Evolutionary conservation across 2,888 invertebrate species (phyloP), one percentile per base, ranked within the genome.

Genomic region (Chromoteleia sp.): DNA sequence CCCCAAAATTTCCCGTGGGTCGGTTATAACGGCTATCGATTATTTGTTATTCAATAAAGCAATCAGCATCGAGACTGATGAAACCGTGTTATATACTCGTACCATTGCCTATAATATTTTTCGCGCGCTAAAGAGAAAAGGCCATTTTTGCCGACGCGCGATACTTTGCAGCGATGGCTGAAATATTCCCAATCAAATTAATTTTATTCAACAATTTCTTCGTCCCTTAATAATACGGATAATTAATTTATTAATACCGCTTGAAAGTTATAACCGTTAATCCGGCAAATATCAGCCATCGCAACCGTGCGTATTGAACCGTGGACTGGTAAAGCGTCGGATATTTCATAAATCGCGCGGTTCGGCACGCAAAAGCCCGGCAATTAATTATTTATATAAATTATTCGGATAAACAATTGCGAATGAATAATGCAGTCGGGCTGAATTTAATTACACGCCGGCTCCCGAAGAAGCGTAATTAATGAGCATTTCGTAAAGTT

Each of bases 11-110:
- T 81, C 83, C 80, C 85, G 76, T 81, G 84, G 83, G 77, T 61
- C 83, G 52, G 68, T 71, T 73, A 78, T 86, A 85, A 83, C 82
- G 43, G 71, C 54, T 84, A 83, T 83, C 67, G 83, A 84, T 84
- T 84, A 87, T 86, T 84, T 86, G 84, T 87, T 86, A 88, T 87
- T 84, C 86, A 86, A 87, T 88, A 85, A 87, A 86, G 83, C 86
- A 86, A 87, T 87, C 86, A 85, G 77, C 84, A 84, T 65, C 78
- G 59, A 41, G 45, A 77, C 61, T 73, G 82, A 63, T 82, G 74
- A 74, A 77, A 77, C 67, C 36, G 30, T 76, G 68, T 74, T 70
- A 25, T 45, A 25, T 25, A 25, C 25, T 25, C 25, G 25, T 52
- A 45, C 29, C 25, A 33, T 50, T 68, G 43, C 29, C 1, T 12